Conservation (phyloP, 2,113 vertebrate species). For the Rhea americana region DNA sequence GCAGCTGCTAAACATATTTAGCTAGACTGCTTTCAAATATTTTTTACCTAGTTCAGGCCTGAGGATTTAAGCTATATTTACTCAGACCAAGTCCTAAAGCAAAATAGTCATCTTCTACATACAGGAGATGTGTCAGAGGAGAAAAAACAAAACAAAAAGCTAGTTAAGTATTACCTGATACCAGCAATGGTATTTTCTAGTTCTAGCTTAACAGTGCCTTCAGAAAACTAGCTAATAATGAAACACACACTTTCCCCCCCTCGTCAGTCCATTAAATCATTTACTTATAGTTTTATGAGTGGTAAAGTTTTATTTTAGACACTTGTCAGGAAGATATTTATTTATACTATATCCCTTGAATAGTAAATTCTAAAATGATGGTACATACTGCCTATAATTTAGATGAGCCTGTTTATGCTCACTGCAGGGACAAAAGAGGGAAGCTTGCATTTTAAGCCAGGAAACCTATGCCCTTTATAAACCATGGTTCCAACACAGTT, state of each 20-base stretch:
- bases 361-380: conserved; percentile 13
- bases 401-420: not conserved
- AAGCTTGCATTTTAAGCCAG: not conserved
- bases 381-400: not conserved
- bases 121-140: not conserved
- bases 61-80: not conserved
- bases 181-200: not conserved
- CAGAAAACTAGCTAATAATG: conserved; percentile 11
- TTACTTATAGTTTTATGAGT: conserved; percentile 12
- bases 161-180: not conserved
- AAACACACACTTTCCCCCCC: not conserved
- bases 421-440: not conserved
- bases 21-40: not conserved
- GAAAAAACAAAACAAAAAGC: not conserved
- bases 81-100: not conserved
- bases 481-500: not conserved
- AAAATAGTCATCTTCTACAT: not conserved
- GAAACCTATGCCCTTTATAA: not conserved
- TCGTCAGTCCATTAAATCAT: conserved; percentile 25
- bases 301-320: conserved; percentile 43
- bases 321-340: conserved; percentile 22
- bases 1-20: not conserved
- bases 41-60: not conserved
- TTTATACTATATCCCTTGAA: not conserved
- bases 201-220: not conserved